Base-by-base conservation (phyloP, 2,113 vertebrate species). In the Lagopus muta region DNA sequence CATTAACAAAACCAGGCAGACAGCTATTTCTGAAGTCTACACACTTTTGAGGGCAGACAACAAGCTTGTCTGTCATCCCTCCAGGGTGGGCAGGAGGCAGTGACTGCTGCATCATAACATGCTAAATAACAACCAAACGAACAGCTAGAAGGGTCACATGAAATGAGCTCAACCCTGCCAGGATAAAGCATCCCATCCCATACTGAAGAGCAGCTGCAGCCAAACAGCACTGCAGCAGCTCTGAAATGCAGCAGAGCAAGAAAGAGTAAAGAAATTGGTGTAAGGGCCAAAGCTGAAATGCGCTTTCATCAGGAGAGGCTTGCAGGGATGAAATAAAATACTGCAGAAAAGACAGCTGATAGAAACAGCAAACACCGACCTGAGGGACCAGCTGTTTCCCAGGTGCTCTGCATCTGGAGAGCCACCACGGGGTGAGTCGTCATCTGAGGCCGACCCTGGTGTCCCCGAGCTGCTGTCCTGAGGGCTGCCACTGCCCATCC, bases 311-410 rank as follows among this genome's bases (percentile, higher is more conserved):
- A 0, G 28, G 18, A 62, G 32, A 30, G 15, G 21, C 36, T 71
- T 30, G 19, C 4, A 11, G 69, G 38, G 38, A 18, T 25, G 34
- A 72, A 61, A 74, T 0, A 13, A 32, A 78, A 78, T 22, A 21
- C 30, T 65, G 62, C 30, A 54, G 47, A 38, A 64, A 25, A 20
- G 48, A 40, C 9, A 8, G 10, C 21, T 57, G 30, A 74, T 18
- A 21, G 0, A 24, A 81, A 42, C 3, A 24, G 13, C 30, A 86
- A 88, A 34, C 42, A 93, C 98, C 95, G 88, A 99, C 99, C 98
- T 99, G 96, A 99, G 82, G 10, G 98, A 98, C 98, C 98, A 99
- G 91, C 98, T 98, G 88, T 94, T 98, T 61, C 66, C 91, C 1
- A 69, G 64, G 64, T 3, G 30, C 24, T 75, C 76, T 24, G 89